Evolutionary conservation across 1,140 invertebrate species (phyloP).

Genomic region (Mya arenaria): DNA sequence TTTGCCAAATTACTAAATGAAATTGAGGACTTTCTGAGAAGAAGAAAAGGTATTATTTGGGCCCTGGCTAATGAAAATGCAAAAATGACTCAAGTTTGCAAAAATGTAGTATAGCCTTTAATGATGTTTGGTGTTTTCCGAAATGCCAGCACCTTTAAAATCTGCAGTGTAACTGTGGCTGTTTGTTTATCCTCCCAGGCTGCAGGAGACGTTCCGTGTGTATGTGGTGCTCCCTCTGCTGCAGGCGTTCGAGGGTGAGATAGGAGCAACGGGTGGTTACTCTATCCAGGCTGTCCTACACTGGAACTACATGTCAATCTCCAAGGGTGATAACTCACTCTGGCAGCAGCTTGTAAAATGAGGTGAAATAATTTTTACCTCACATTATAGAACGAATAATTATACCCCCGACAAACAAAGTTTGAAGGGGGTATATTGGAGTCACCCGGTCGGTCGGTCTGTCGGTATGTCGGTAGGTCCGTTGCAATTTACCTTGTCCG

Average conservation of each 20-base stretch:
- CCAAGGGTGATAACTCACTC: constrained; percentile 83
- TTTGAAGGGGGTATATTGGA: no score
- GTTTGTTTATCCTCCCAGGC: constrained; percentile 67
- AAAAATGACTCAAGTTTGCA: neutral
- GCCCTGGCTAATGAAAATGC: no score
- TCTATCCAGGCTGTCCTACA: constrained; percentile 97
- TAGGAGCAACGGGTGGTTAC: constrained; percentile 93
- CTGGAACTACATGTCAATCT: constrained; percentile 99
- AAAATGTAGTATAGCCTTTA: neutral
- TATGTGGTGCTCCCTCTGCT: constrained; percentile 97
- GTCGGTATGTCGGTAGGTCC: no score
- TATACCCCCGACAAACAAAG: no score
- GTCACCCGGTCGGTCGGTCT: no score
- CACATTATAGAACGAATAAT: no score
- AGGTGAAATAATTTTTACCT: no score
- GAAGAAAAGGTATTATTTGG: no score
- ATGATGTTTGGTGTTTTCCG: neutral
- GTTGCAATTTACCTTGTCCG: no score
- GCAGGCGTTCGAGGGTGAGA: constrained; percentile 97
- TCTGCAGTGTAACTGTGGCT: neutral
- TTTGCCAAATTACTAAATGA: no score
- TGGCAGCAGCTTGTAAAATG: constrained; percentile 79
- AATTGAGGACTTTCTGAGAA: no score
- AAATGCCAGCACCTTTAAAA: neutral
- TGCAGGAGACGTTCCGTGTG: constrained; percentile 89